Conservation (phyloP, 2,797 vertebrate genomes). For the Hydrolagus colliei region DNA sequence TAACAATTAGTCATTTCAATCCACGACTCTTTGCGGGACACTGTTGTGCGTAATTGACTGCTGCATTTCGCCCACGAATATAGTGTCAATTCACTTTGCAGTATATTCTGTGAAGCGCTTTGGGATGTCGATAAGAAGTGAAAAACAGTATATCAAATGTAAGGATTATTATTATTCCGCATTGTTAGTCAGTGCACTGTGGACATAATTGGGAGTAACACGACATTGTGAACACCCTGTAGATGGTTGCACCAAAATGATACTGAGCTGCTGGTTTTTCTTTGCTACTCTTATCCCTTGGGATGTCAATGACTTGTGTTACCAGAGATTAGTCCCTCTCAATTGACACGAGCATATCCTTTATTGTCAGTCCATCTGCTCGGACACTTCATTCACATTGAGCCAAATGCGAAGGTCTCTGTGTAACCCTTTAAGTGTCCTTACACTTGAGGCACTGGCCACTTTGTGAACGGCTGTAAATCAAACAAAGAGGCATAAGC, state of each 20-base stretch:
- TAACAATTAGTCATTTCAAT: too few species aligned
- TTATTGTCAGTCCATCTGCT: constrained; percentile 48
- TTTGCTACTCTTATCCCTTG: constrained; percentile 49
- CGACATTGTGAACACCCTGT: background rate
- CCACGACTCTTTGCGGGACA: too few species aligned
- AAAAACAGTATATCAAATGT: too few species aligned
- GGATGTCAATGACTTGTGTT: constrained; percentile 63
- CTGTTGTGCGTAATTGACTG: too few species aligned
- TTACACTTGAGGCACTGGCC: constrained; percentile 49
- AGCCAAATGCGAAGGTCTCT: constrained; percentile 37
- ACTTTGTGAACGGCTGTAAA: constrained; percentile 56
- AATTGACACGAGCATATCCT: constrained; percentile 54
- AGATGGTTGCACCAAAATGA: background rate
- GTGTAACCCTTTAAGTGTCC: constrained; percentile 49
- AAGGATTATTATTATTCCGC: too few species aligned
- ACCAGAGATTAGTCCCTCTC: constrained; percentile 59
- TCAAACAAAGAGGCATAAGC: constrained; percentile 54
- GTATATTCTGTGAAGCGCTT: too few species aligned
- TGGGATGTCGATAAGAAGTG: too few species aligned
- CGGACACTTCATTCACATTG: constrained; percentile 47
- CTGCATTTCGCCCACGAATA: too few species aligned
- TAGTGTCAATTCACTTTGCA: too few species aligned
- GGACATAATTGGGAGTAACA: too few species aligned
- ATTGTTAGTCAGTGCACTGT: too few species aligned
- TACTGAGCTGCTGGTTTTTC: constrained; percentile 41